Conservation (phyloP, 2,113 vertebrate species). For the Monopterus albus region DNA sequence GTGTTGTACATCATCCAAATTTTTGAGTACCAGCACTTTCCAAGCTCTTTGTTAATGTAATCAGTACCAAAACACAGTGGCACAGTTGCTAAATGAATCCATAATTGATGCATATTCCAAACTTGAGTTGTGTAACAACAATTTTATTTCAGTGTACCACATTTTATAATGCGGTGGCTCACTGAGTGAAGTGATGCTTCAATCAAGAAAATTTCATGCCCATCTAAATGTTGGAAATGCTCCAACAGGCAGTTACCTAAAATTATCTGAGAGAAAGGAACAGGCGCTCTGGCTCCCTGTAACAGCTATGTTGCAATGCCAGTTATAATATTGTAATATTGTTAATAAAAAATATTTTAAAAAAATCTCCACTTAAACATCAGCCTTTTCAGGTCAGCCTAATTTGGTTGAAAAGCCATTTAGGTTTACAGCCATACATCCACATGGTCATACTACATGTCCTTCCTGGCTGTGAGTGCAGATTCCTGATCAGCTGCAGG, state of each 20-base stretch:
- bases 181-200: conserved; percentile 2
- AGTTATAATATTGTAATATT: no score
- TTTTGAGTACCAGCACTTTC: no score
- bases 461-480: conserved; percentile 12
- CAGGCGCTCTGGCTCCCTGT: not conserved
- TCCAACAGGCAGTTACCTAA: not conserved
- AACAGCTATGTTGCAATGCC: no score
- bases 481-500: conserved; percentile 35
- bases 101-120: no score
- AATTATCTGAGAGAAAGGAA: not conserved
- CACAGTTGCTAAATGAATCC: no score
- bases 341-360: no score
- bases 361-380: no score
- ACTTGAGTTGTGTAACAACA: not conserved
- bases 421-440: not conserved
- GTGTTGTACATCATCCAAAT: no score
- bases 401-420: not conserved
- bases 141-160: not conserved
- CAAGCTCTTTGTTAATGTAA: no score
- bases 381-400: not conserved
- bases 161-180: not conserved
- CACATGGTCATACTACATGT: not conserved
- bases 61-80: no score
- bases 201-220: not conserved
- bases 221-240: not conserved